A percentile compares a stretch with the other conserved stretches of the same genome.
phyloP scores from a whole-genome alignment of 2,888 invertebrate genomes.

The Ochlodes sylvanus region DNA sequence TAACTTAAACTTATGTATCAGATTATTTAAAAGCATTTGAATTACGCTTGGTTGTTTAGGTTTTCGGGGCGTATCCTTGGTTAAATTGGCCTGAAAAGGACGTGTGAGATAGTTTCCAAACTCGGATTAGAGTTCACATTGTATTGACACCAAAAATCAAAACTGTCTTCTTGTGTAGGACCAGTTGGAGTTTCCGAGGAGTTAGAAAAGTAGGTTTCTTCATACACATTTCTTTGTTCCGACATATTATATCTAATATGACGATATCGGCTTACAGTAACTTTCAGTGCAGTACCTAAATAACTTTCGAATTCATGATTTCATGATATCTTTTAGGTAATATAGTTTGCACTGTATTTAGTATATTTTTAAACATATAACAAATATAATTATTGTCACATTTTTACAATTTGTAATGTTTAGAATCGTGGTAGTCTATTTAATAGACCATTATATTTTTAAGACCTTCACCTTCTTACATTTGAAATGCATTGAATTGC shows the following conservation, averaged over 20 bases:
- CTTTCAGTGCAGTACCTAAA: neutral
- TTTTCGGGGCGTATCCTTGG: slow-evolving; percentile 38
- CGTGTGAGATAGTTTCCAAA: slow-evolving; percentile 58
- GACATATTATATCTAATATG: neutral
- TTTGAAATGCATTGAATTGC: too few relatives aligned
- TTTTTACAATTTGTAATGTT: too few relatives aligned
- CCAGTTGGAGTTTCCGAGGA: neutral
- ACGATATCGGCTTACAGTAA: neutral
- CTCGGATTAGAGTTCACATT: slow-evolving; percentile 58
- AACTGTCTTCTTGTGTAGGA: neutral
- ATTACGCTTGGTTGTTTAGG: slow-evolving; percentile 47
- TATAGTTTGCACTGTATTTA: too few relatives aligned
- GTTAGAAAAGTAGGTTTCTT: neutral
- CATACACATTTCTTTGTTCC: neutral
- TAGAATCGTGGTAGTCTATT: too few relatives aligned
- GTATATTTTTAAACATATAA: too few relatives aligned
- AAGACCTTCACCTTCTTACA: too few relatives aligned
- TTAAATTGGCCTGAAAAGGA: slow-evolving; percentile 53
- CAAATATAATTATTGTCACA: too few relatives aligned
- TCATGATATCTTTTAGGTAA: neutral
- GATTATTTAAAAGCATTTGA: slow-evolving; percentile 52
- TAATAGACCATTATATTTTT: too few relatives aligned
- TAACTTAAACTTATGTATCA: slow-evolving; percentile 53
- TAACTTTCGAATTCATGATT: neutral
- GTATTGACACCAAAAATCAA: slow-evolving; percentile 57